Base-by-base conservation (phyloP, 2,113 vertebrate species). In the Gavialis gangeticus region DNA sequence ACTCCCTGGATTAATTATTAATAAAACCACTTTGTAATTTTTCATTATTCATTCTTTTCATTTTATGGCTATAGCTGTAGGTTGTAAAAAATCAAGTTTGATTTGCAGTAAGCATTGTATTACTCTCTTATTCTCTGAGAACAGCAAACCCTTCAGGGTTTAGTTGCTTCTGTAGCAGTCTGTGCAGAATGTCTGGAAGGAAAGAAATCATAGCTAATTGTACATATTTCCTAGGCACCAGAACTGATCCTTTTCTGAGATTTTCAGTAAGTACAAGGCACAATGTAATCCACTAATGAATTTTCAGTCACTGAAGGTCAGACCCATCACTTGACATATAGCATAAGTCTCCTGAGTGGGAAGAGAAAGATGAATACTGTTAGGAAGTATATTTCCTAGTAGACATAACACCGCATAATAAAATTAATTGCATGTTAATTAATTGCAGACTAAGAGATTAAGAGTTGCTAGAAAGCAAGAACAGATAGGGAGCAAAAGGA, bases 211-310 rank as follows among this genome's bases (percentile, higher is more conserved):
- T 22, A 37, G 12, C 22, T 46, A 46, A 73, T 73, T 73, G 46
- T 73, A 73, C 69, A 73, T 6, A 73, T 83, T 89, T 76, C 73
- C 58, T 58, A 78, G 77, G 46, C 34, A 89, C 80, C 71, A 76
- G 14, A 10, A 55, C 57, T 89, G 88, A 84, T 84, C n/a, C 34
- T 89, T 54, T 75, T 84, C 63, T 89, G 80, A 83, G 71, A 67
- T 89, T 75, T 63, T 24, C 79, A 82, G 62, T 76, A 89, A 82
- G 80, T 84, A 59, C 54, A 89, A 83, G 80, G 62, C 73, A 89
- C 63, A 81, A 83, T 57, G 59, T 89, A 89, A 89, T 89, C 69
- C 60, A 89, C 67, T 89, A 89, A 89, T 89, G 88, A 89, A 89
- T 89, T 80, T 89, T 73, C 88, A 84, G 88, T 77, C 88, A 89